These are phyloP conservation scores for Tetrapedia diversipes DNA, from an alignment of 2,888 invertebrate species.

Conservation along the genomic window DNA sequence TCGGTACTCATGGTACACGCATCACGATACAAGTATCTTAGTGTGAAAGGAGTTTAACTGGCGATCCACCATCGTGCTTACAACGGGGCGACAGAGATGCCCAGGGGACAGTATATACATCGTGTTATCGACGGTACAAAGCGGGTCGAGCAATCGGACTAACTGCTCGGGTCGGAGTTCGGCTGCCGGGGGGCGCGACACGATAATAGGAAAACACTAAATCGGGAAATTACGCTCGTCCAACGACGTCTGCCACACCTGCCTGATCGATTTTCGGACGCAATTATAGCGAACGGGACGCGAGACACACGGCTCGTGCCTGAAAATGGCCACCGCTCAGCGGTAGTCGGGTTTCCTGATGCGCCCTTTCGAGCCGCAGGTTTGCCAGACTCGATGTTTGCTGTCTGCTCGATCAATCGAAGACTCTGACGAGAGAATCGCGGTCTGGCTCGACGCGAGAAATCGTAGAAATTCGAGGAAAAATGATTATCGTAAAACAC, in stretches of 20 bases:
- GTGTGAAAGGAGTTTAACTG: too few species aligned
- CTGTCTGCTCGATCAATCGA: neutral
- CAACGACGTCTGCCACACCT: constrained; percentile 55
- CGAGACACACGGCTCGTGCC: neutral
- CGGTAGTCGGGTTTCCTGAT: neutral
- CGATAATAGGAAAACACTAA: constrained; percentile 70
- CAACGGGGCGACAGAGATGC: constrained; percentile 13
- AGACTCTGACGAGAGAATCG: too few species aligned
- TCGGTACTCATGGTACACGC: too few species aligned
- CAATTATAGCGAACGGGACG: constrained; percentile 57
- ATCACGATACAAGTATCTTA: too few species aligned
- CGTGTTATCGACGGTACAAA: constrained; percentile 55
- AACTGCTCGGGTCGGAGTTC: constrained; percentile 40
- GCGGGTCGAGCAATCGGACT: constrained; percentile 50
- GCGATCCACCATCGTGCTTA: too few species aligned
- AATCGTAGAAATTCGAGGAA: too few species aligned
- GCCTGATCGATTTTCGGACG: constrained; percentile 55
- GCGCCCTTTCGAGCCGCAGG: neutral
- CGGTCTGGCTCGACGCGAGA: too few species aligned
- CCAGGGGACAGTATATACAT: constrained; percentile 36
- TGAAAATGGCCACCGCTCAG: constrained; percentile 26
- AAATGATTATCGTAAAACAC: too few species aligned
- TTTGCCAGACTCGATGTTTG: too few species aligned
- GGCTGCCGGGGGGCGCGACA: constrained; percentile 34
- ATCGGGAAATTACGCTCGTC: constrained; percentile 69